These are phyloP conservation scores for Silurus asotus DNA, from an alignment of 2,113 vertebrate genomes.

Conservation along the genomic window DNA sequence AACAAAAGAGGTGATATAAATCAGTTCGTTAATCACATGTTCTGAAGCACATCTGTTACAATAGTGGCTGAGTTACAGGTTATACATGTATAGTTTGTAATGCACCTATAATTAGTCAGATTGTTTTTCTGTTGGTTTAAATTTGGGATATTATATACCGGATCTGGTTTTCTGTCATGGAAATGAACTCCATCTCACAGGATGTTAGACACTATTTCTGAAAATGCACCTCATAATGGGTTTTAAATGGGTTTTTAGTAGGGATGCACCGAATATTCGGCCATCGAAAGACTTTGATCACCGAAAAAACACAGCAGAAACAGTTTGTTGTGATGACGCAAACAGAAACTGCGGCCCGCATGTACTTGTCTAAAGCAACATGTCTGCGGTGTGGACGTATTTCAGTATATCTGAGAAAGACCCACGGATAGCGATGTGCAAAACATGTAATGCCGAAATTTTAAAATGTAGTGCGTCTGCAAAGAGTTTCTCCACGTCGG, in stretches of 20 bases:
- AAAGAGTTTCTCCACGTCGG: too few species aligned
- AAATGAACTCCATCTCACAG: not conserved
- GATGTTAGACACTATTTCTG: not conserved
- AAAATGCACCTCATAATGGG: not conserved
- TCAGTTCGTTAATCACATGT: not conserved
- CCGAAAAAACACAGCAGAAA: too few species aligned
- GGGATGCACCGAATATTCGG: too few species aligned
- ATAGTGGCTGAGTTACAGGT: not conserved
- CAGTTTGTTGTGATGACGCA: too few species aligned
- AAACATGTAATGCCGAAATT: too few species aligned
- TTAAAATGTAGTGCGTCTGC: too few species aligned
- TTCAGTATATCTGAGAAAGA: too few species aligned
- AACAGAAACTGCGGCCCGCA: too few species aligned
- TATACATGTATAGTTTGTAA: not conserved
- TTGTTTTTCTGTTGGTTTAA: not conserved
- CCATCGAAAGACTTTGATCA: too few species aligned
- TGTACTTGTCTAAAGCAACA: too few species aligned
- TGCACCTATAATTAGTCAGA: not conserved
- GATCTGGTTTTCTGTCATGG: not conserved
- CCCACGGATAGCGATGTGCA: too few species aligned
- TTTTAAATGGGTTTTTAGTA: not conserved
- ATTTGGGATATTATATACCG: not conserved
- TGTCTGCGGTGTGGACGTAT: too few species aligned
- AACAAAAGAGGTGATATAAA: not conserved
- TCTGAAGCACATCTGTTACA: not conserved